These are phyloP conservation scores for Connochaetes taurinus DNA, from an alignment of 2,113 vertebrate genomes.

Conservation along the genomic window DNA sequence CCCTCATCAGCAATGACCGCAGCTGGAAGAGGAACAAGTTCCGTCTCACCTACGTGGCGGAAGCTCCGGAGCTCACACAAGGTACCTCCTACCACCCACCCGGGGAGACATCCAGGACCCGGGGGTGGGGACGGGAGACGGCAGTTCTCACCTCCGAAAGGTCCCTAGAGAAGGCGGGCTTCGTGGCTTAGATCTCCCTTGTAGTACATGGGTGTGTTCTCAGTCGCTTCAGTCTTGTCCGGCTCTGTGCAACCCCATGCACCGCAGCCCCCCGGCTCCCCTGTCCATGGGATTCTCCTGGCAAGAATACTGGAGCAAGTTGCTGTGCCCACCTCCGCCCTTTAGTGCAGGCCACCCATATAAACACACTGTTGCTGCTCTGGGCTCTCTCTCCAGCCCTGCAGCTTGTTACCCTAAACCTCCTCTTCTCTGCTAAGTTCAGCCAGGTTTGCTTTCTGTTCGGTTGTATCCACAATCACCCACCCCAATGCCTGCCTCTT, in stretches of 20 bases:
- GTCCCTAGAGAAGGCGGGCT: neutral
- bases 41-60: slow-evolving; percentile 90
- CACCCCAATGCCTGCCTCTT: neutral
- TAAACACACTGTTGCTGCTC: rapidly evolving
- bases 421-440: neutral
- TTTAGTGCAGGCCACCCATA: neutral
- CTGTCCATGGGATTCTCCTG: neutral
- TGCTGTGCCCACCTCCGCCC: neutral
- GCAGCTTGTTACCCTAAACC: rapidly evolving
- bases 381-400: neutral
- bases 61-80: slow-evolving; percentile 91
- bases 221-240: neutral
- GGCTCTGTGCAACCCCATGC: neutral
- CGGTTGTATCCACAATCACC: neutral
- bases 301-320: neutral
- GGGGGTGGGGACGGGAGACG: rapidly evolving
- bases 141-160: rapidly evolving
- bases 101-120: rapidly evolving
- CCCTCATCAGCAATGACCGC: slow-evolving; percentile 95
- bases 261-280: rapidly evolving
- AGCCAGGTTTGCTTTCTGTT: neutral
- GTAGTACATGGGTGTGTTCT: neutral
- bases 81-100: slow-evolving; percentile 71
- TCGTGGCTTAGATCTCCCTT: neutral
- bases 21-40: slow-evolving; percentile 99